phyloP scores from a whole-genome alignment of 2,888 invertebrate genomes.

The Stenodera caucasica region DNA sequence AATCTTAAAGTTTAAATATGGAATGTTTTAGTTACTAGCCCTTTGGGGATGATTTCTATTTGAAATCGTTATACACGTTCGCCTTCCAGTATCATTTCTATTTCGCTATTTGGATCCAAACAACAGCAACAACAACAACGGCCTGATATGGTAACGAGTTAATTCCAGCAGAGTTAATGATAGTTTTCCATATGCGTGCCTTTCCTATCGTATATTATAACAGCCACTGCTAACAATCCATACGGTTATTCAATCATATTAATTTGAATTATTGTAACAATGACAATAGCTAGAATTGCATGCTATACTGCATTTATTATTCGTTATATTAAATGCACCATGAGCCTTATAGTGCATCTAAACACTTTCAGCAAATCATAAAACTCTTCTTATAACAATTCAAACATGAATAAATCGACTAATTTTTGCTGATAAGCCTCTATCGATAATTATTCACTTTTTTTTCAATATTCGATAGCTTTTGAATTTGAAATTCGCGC shows the following conservation, averaged over 20 bases:
- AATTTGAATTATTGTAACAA: slow-evolving; percentile 40
- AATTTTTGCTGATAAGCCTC: no score
- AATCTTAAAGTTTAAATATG: neutral
- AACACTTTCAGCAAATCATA: neutral
- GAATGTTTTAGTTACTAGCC: neutral
- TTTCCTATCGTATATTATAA: slow-evolving; percentile 9
- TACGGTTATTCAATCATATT: slow-evolving; percentile 36
- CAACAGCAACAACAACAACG: no score
- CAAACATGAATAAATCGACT: no score
- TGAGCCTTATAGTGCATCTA: slow-evolving; percentile 20
- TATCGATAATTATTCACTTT: no score
- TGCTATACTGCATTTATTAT: slow-evolving; percentile 37
- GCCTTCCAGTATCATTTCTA: neutral
- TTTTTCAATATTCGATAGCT: no score
- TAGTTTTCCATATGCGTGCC: slow-evolving; percentile 32
- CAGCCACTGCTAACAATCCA: slow-evolving; percentile 20
- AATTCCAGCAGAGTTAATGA: slow-evolving; percentile 30
- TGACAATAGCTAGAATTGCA: slow-evolving; percentile 35
- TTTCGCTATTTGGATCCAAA: no score
- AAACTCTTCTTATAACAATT: no score
- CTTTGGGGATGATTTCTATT: neutral
- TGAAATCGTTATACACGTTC: neutral
- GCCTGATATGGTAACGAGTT: slow-evolving; percentile 28
- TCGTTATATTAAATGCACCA: slow-evolving; percentile 34
- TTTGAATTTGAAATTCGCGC: no score